Evolutionary conservation across 2,113 vertebrate species (phyloP).

Genomic region (Suricata suricatta): DNA sequence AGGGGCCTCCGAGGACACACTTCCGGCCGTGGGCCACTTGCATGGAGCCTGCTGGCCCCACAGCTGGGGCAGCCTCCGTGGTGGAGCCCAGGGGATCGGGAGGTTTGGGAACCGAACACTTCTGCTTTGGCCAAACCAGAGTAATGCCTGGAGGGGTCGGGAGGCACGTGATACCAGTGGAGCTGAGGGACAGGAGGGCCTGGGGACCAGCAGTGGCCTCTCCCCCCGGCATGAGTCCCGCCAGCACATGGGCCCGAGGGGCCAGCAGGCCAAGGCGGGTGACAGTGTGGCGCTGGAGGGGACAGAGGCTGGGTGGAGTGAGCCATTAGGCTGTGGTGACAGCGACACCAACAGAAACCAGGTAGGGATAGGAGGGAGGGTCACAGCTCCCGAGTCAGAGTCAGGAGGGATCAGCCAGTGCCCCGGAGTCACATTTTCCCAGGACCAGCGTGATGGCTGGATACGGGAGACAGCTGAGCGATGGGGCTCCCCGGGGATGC

Average conservation of each 20-base stretch:
- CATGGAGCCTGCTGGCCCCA: not conserved
- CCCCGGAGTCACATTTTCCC: not conserved
- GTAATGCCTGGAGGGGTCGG: not conserved
- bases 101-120: not conserved
- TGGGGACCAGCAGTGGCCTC: not conserved
- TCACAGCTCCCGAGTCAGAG: fast-evolving
- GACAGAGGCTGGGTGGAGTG: not conserved
- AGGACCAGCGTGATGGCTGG: not conserved
- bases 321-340: not conserved
- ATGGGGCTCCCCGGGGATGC: not conserved
- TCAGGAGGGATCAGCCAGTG: not conserved
- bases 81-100: not conserved
- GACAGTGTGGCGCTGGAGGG: not conserved
- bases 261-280: not conserved
- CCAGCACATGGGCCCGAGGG: not conserved
- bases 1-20: too few relatives aligned
- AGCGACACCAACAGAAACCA: not conserved
- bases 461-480: not conserved
- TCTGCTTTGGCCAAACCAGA: not conserved
- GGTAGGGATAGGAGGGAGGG: not conserved
- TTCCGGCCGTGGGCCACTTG: fast-evolving
- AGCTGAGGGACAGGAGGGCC: not conserved
- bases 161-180: fast-evolving
- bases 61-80: fast-evolving
- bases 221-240: not conserved